Base-by-base conservation (phyloP, 2,888 invertebrate genomes). In the Patella caerulea region DNA sequence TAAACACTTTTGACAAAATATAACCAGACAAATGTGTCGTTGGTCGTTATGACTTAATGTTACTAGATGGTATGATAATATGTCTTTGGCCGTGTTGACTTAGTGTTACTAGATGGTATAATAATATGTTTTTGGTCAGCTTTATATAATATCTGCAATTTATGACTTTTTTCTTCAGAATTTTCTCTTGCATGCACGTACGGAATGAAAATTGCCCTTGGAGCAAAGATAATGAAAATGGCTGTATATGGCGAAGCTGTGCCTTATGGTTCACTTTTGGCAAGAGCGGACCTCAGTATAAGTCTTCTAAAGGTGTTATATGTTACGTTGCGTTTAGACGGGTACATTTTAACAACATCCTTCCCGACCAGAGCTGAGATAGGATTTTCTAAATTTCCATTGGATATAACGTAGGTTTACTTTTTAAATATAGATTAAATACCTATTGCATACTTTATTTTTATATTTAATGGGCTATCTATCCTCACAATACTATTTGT, bases 351-450 rank as follows among this genome's bases (percentile, higher is more conserved):
- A 75, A 82, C 85, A 24, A 72, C 84, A 0, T 72, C 78, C 12
- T 87, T 88, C 75, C 88, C 88, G 11, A 85, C 86, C 7, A 73
- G 54, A 15, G 86, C 86, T 14, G 85, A 86, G 72, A 81, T 88
- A 17, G 79, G 77, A 9, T 88, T 86, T 79, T 79, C 77, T 24
- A 87, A 87, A 69, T 88, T 88, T 71, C 88, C 88, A 17, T 53
- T 88, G n/a, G 86, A 86, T 76, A 85, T 88, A 3, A 74, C 72
- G 86, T 87, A 79, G 76, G 29, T 29, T 29, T 2, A 29, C 3
- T 29, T 29, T 29, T 29, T 3, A 29, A 29, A 29, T 29, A 29
- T 29, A 29, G 29, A 29, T 29, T 29, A 29, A 29, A 29, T 29
- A 29, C 29, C 1, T 2, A 29, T 29, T 29, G 3, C 29, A 29